Conservation (phyloP, 2,113 vertebrate species). For the Oreochromis aureus region DNA sequence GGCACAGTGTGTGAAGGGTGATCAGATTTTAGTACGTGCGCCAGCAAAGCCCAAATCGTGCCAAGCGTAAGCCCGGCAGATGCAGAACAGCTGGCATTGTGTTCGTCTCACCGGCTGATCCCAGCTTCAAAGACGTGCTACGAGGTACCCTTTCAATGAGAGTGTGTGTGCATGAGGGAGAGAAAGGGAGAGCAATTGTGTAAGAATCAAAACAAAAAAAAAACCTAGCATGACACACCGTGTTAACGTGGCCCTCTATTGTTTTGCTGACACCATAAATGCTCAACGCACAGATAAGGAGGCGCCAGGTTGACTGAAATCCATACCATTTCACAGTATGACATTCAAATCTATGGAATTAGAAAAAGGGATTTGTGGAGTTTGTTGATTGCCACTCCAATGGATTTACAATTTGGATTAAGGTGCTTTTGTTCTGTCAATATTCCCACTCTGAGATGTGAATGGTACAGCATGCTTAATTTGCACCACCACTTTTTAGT, state of each 20-base stretch:
- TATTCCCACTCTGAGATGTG: slow-evolving; percentile 7
- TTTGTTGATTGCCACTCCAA: slow-evolving; percentile 7
- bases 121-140: slow-evolving; percentile 42
- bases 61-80: slow-evolving; percentile 57
- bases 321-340: background rate
- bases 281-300: background rate
- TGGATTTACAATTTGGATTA: slow-evolving; percentile 30
- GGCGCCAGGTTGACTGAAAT: background rate
- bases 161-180: background rate
- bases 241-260: background rate
- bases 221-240: background rate
- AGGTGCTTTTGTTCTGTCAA: slow-evolving; percentile 43
- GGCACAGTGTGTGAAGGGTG: slow-evolving; percentile 26
- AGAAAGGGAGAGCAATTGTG: background rate
- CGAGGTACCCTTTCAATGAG: slow-evolving; percentile 32
- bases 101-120: slow-evolving; percentile 44
- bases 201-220: background rate
- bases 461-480: slow-evolving; percentile 19
- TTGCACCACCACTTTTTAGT: slow-evolving; percentile 44
- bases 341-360: slow-evolving; percentile 32
- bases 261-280: slow-evolving; percentile 1
- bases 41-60: slow-evolving; percentile 22
- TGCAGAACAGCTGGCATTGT: slow-evolving; percentile 65
- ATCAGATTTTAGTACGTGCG: slow-evolving; percentile 53
- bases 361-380: background rate